These are phyloP conservation scores for Hypena proboscidalis DNA, from an alignment of 2,888 invertebrate genomes.

Conservation along the genomic window DNA sequence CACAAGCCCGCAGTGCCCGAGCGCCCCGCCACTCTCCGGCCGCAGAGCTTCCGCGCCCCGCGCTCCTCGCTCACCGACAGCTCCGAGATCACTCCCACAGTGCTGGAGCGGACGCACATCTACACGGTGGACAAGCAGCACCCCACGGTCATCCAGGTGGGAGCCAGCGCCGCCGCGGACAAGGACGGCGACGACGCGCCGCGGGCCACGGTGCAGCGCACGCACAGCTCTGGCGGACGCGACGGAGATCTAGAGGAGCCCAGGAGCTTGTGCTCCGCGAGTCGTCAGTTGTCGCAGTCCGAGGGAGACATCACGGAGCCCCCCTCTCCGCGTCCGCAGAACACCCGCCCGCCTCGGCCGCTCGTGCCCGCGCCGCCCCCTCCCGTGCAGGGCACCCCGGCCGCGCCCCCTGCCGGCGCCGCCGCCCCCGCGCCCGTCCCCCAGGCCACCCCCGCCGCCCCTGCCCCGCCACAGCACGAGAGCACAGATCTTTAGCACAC, in stretches of 20 bases:
- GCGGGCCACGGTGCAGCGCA: conserved; percentile 73
- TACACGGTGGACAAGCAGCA: conserved; percentile 91
- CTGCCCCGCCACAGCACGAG: conserved; percentile 45
- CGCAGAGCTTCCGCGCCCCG: conserved; percentile 82
- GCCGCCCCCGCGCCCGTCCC: conserved; percentile 53
- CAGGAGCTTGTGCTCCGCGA: conserved; percentile 66
- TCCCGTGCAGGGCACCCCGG: conserved; percentile 45
- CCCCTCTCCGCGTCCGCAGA: conserved; percentile 65
- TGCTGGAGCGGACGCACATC: conserved; percentile 88
- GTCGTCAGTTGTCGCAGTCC: conserved; percentile 83
- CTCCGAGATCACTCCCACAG: conserved; percentile 65
- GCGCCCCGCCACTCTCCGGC: conserved; percentile 89
- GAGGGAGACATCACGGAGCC: conserved; percentile 86
- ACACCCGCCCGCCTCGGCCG: conserved; percentile 66
- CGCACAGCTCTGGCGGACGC: conserved; percentile 77
- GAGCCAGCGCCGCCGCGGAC: conserved; percentile 39
- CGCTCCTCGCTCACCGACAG: conserved; percentile 61
- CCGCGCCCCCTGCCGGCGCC: conserved; percentile 37
- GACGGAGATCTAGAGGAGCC: conserved; percentile 74
- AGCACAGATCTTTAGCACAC: conserved; percentile 69
- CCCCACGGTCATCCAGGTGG: conserved; percentile 88
- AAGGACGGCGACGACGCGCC: conserved; percentile 54
- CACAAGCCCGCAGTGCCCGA: conserved; percentile 93
- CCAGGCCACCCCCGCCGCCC: conserved; percentile 42
- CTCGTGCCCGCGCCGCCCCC: conserved; percentile 69